These are phyloP conservation scores for Sebastes reedi DNA, from an alignment of 2,797 vertebrate species.

Conservation along the genomic window DNA sequence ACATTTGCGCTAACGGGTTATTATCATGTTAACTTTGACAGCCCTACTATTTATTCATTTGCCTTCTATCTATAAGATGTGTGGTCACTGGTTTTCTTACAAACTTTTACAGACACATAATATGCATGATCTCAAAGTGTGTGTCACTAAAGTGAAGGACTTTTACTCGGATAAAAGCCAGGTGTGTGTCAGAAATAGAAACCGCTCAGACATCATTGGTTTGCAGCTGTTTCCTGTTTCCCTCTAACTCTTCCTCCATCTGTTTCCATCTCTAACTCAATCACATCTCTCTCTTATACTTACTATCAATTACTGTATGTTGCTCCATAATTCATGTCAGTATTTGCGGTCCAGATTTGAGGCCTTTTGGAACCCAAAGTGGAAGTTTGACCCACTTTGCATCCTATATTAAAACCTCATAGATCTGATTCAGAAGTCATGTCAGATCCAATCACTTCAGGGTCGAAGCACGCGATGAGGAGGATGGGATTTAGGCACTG, in stretches of 20 bases:
- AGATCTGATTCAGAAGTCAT: constrained; percentile 27
- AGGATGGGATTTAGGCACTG: background rate
- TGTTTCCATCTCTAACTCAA: constrained; percentile 6
- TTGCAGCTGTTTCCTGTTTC: constrained; percentile 53
- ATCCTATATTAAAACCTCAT: constrained; percentile 45
- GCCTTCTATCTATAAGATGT: background rate
- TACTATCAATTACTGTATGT: background rate
- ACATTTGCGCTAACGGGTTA: no score
- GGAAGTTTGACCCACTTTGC: constrained; percentile 62
- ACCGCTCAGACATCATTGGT: constrained; percentile 38
- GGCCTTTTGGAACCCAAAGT: constrained; percentile 5
- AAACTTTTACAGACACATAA: background rate
- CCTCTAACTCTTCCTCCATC: constrained; percentile 18
- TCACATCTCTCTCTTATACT: background rate
- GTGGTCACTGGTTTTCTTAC: background rate
- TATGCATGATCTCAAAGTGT: background rate
- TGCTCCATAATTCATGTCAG: constrained; percentile 21
- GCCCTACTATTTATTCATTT: background rate
- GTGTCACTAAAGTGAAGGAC: constrained; percentile 11
- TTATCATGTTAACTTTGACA: no score
- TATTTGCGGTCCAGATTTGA: background rate
- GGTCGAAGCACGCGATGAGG: background rate
- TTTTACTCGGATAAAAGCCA: constrained; percentile 61
- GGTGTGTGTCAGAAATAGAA: constrained; percentile 65
- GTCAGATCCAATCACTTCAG: constrained; percentile 37